Evolutionary conservation across 2,888 invertebrate species (phyloP).

Genomic region (Ophioninae sp.): DNA sequence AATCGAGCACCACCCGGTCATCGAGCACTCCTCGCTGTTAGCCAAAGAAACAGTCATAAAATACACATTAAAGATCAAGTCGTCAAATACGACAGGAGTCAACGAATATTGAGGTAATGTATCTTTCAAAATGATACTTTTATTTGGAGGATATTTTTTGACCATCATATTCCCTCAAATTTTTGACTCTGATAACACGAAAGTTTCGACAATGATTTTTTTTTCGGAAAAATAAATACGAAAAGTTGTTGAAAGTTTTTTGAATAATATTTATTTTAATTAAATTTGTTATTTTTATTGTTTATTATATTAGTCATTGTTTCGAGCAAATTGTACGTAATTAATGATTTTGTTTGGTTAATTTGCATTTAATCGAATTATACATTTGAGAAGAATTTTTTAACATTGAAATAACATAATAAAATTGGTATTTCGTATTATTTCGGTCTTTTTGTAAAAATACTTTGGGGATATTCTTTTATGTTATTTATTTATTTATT

Average conservation of each 20-base stretch:
- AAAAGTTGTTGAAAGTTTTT: neutral
- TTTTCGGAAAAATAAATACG: neutral
- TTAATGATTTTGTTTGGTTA: no score
- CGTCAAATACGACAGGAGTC: constrained; percentile 89
- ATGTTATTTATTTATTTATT: no score
- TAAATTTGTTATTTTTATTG: no score
- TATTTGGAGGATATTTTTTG: neutral
- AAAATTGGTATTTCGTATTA: no score
- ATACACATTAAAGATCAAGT: constrained; percentile 90
- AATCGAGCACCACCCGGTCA: constrained; percentile 86
- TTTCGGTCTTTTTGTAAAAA: no score
- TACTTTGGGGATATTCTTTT: no score
- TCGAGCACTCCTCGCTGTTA: constrained; percentile 88
- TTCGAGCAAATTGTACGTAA: no score
- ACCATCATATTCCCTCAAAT: neutral
- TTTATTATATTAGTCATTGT: no score
- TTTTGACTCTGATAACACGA: neutral
- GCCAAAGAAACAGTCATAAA: constrained; percentile 90
- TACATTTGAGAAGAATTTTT: no score
- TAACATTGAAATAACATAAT: no score
- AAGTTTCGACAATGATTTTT: neutral
- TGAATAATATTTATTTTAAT: neutral
- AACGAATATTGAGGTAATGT: constrained; percentile 86
- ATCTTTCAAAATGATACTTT: neutral
- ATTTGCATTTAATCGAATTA: no score